Conservation (phyloP, 2,113 vertebrate genomes). For the Chiloscyllium plagiosum region DNA sequence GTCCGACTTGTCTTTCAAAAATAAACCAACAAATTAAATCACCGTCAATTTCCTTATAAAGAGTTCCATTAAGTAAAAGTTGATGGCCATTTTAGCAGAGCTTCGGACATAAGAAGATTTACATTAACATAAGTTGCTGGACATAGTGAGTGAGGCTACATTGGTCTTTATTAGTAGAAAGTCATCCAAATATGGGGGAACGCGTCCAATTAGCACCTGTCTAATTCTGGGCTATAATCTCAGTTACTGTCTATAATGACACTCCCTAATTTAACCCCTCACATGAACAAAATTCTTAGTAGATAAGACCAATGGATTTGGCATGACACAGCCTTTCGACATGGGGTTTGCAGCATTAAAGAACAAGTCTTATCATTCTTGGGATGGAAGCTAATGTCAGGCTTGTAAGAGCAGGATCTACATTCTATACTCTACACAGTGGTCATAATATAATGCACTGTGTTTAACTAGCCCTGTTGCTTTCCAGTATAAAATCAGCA, state of each 20-base stretch:
- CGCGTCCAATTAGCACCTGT: not conserved
- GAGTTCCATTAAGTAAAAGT: not conserved
- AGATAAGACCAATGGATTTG: not conserved
- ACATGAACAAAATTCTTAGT: not conserved
- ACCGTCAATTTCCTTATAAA: not conserved
- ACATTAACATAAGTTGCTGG: not conserved
- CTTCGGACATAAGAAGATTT: not conserved
- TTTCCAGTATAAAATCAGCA: not conserved
- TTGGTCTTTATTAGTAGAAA: not conserved
- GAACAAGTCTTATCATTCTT: not conserved
- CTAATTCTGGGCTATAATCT: not conserved
- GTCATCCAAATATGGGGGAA: not conserved
- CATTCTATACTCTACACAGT: not conserved
- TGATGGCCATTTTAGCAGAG: not conserved
- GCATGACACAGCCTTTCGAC: not conserved
- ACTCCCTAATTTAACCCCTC: not conserved
- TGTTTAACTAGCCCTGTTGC: not conserved
- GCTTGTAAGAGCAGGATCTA: not conserved
- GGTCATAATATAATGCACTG: not conserved
- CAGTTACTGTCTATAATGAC: not conserved
- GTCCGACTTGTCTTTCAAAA: not conserved
- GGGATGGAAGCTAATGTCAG: not conserved
- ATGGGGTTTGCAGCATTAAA: not conserved
- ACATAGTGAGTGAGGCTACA: not conserved
- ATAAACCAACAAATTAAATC: conserved; percentile 22